Evolutionary conservation across 2,113 vertebrate species (phyloP), one percentile per base, ranked within the genome.

Genomic region (Megaceryle maxima): DNA sequence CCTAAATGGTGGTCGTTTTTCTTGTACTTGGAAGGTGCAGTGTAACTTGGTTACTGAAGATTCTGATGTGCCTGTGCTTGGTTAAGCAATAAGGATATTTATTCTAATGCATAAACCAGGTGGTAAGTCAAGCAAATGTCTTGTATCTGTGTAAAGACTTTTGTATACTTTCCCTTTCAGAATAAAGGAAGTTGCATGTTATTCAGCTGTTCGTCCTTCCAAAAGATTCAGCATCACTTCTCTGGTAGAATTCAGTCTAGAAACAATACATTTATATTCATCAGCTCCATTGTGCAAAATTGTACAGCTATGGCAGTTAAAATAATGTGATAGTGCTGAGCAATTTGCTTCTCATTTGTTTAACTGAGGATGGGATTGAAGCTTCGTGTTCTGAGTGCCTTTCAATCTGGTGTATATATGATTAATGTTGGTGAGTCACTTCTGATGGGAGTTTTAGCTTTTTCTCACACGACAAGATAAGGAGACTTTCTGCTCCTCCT

Each of bases 381-480:
- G 37, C 90, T 94, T 87, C 39, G 17, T 53, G 43, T 91, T 96
- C 80, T 82, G 62, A 92, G 80, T 81, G 83, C 69, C 62, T 94
- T 94, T 96, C 94, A 96, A 41, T 96, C 91, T 96, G 88, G 7
- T 95, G 31, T 93, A 84, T 96, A 83, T 93, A 66, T 96, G 93
- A 95, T 97, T 96, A 96, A 93, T 82, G 83, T 79, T 1, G 53
- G 72, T 97, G 96, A 97, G 94, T 97, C 96, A 96, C 76, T 95
- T 95, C 83, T 87, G 83, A 64, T 93, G 64, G 76, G 94, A 90
- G 90, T 95, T 96, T 91, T 82, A 18, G 21, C 79, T 95, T 94
- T 94, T 92, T 85, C 80, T 94, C 69, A 75, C 73, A 78, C 2
- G 10, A 73, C 2, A 33, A 74, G 79, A 74, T 51, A 83, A 74